Evolutionary conservation across 2,797 vertebrate genomes (phyloP).

Genomic region (Rhabdophis nuchalis): DNA sequence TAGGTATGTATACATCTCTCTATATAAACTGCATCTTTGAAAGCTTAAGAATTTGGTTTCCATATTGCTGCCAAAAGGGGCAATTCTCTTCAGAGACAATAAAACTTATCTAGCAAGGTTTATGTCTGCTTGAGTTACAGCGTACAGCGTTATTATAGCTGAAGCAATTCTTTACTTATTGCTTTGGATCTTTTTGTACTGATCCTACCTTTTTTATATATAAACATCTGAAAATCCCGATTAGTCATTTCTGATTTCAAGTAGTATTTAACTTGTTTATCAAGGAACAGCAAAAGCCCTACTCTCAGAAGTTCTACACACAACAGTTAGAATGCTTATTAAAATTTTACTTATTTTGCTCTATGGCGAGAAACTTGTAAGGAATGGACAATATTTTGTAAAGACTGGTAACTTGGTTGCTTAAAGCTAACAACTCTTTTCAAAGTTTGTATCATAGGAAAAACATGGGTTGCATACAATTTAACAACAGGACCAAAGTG

Average conservation of each 20-base stretch:
- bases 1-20: not conserved
- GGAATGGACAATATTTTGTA: slow-evolving; percentile 17
- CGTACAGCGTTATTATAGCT: slow-evolving; percentile 45
- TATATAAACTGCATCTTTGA: slow-evolving; percentile 24
- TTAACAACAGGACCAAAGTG: not conserved
- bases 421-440: slow-evolving; percentile 6
- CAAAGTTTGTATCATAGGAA: not conserved
- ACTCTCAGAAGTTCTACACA: slow-evolving; percentile 67
- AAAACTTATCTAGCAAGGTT: slow-evolving; percentile 41
- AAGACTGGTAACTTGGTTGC: slow-evolving; percentile 27
- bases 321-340: slow-evolving; percentile 62
- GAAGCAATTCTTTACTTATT: slow-evolving; percentile 64
- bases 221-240: slow-evolving; percentile 36
- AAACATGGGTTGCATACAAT: slow-evolving; percentile 13
- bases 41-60: slow-evolving; percentile 57
- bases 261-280: slow-evolving; percentile 57
- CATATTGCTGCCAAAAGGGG: slow-evolving; percentile 37
- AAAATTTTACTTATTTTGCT: slow-evolving; percentile 33
- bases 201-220: slow-evolving; percentile 40
- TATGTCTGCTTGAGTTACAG: slow-evolving; percentile 47
- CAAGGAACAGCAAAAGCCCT: slow-evolving; percentile 56
- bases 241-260: slow-evolving; percentile 66
- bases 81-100: slow-evolving; percentile 34
- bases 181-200: slow-evolving; percentile 61
- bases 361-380: slow-evolving; percentile 29